Conservation (phyloP, 2,797 vertebrate genomes). For the Melanotaenia trifasciata region DNA sequence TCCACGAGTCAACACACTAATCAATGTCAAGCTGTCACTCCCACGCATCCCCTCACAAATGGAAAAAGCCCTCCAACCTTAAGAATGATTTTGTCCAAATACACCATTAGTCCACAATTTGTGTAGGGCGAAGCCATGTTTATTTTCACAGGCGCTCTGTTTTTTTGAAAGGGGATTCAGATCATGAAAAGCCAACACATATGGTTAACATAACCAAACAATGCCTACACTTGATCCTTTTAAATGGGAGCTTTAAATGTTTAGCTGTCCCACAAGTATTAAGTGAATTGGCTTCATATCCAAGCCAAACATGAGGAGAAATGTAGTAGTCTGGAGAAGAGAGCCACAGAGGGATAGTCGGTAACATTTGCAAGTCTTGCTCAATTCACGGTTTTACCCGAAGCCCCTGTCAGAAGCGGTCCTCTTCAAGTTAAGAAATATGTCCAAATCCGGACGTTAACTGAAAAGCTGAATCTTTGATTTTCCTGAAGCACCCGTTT, state of each 20-base stretch:
- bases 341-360: constrained; percentile 66
- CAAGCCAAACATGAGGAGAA: constrained; percentile 82
- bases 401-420: constrained; percentile 73
- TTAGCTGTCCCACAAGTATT: constrained; percentile 84
- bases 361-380: constrained; percentile 74
- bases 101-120: constrained; percentile 85
- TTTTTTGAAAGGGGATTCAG: constrained; percentile 77
- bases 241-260: constrained; percentile 83
- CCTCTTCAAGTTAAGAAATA: constrained; percentile 60
- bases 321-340: constrained; percentile 78
- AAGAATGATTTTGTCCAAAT: constrained; percentile 82
- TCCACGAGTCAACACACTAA: constrained; percentile 81
- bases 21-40: constrained; percentile 82
- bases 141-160: constrained; percentile 81
- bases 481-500: constrained; percentile 62
- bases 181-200: constrained; percentile 83
- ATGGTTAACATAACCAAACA: constrained; percentile 88
- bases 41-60: constrained; percentile 66
- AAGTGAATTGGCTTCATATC: constrained; percentile 78
- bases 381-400: constrained; percentile 70
- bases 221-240: constrained; percentile 84
- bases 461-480: constrained; percentile 49
- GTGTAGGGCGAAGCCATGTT: constrained; percentile 83
- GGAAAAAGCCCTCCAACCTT: constrained; percentile 79
- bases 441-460: constrained; percentile 70